These are phyloP conservation scores for Spodoptera littoralis DNA, from an alignment of 2,888 invertebrate genomes.

Conservation along the genomic window DNA sequence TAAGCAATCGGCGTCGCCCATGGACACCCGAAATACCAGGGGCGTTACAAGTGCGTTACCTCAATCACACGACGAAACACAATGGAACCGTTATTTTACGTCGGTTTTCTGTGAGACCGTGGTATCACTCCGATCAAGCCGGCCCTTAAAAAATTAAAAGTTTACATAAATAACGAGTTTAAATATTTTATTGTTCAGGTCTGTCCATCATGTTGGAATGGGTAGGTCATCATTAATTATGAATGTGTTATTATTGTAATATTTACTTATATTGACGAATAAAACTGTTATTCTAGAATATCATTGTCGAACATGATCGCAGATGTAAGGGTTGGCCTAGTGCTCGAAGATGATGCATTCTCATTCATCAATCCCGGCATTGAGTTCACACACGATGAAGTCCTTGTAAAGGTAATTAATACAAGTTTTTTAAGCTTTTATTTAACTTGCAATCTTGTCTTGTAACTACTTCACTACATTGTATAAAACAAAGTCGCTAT, in stretches of 20 bases:
- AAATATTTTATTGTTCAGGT: conserved; percentile 49
- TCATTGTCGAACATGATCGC: conserved; percentile 87
- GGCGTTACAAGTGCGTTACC: too few species aligned
- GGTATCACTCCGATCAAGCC: too few species aligned
- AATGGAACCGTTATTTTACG: too few species aligned
- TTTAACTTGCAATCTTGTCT: too few species aligned
- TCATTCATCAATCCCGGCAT: conserved; percentile 88
- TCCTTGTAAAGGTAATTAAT: conserved; percentile 84
- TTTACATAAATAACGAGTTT: neutral
- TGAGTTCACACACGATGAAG: conserved; percentile 86
- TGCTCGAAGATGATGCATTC: conserved; percentile 88
- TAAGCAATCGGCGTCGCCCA: too few species aligned
- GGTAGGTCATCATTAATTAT: conserved; percentile 25
- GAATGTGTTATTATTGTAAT: neutral
- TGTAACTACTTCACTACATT: too few species aligned
- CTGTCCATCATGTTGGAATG: conserved; percentile 52
- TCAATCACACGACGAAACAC: too few species aligned
- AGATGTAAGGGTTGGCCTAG: conserved; percentile 87
- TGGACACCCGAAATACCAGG: too few species aligned
- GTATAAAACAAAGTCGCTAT: too few species aligned
- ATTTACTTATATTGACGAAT: neutral
- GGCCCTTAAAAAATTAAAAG: too few species aligned
- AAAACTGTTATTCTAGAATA: conserved; percentile 73
- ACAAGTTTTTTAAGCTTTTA: too few species aligned
- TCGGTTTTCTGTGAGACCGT: too few species aligned